Evolutionary conservation across 1,140 invertebrate genomes (phyloP).

Genomic region (Polypedilum pembai): DNA sequence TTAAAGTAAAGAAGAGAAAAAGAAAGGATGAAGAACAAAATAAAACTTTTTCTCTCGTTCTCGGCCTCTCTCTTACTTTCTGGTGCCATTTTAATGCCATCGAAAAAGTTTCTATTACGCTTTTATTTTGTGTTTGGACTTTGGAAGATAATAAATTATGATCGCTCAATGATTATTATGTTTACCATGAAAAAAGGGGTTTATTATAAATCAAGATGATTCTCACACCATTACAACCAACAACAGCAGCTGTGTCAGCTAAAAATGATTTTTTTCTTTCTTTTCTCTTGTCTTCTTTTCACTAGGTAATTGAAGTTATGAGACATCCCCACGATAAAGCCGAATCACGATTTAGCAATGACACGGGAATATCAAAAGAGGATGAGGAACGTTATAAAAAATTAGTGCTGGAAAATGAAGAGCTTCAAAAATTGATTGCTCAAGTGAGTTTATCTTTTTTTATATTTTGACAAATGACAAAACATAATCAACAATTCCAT

Average conservation of each 20-base stretch:
- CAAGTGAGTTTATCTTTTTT: conserved; percentile 54
- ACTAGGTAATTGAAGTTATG: conserved; percentile 74
- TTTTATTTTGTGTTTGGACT: neutral
- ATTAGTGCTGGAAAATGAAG: conserved; percentile 90
- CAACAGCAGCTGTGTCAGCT: too few species aligned
- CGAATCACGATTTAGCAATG: conserved; percentile 77
- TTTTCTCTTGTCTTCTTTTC: neutral
- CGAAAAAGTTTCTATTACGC: too few species aligned
- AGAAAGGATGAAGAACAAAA: neutral
- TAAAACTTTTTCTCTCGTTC: neutral
- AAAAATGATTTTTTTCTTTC: neutral
- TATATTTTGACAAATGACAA: neutral
- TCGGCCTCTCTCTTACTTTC: too few species aligned
- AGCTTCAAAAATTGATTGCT: conserved; percentile 88
- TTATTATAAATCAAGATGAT: neutral
- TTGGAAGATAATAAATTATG: conserved; percentile 14
- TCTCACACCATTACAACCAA: neutral
- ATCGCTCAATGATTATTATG: neutral
- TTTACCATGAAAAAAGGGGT: conserved; percentile 11
- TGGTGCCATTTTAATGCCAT: too few species aligned
- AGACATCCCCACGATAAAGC: conserved; percentile 73
- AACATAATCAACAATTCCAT: neutral
- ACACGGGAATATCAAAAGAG: conserved; percentile 82
- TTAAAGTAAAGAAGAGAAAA: neutral
- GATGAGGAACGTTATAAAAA: conserved; percentile 93